Base-by-base conservation (phyloP, 2,888 invertebrate genomes). In the Acleris sparsana region DNA sequence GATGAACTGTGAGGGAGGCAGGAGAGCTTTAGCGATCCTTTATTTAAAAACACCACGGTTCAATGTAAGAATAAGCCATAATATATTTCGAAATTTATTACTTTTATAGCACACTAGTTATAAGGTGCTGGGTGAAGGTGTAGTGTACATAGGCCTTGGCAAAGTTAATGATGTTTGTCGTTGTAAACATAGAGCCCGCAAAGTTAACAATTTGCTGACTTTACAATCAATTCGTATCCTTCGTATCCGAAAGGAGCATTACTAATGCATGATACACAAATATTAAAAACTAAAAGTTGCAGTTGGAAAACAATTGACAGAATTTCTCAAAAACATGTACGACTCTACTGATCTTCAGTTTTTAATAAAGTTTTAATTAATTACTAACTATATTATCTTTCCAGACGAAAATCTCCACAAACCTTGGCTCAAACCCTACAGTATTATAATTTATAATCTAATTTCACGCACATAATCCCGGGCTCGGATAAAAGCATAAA, bases 1-100 rank as follows among this genome's bases (percentile, higher is more conserved):
- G 69, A 70, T 72, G 73, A 75, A 73, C 70, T 75, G 75, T 70
- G 75, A 75, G 77, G 78, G 80, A 77, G 74, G 75, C 72, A 69
- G 70, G 72, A 76, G 29, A 48, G 33, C 18, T 52, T n/a, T n/a
- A 20, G 20, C 20, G 62, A 62, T 62, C 66, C 61, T 18, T 56
- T 61, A 65, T 65, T 65, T 51, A 43, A 65, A 53, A 25, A 29
- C n/a, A 44, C 13, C 11, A 53, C 22, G 39, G 13, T 43, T 51
- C 22, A 46, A 29, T 20, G 18, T n/a, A 13, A 33, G 20, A 18
- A 18, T 11, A 49, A 49, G 13, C 49, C 20, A 20, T 18, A 17
- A 0, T 22, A 1, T 17, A 46, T 46, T 33, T 53, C n/a, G 13
- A 43, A 46, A 63, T 22, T 29, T 44, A 17, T 29, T 17, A 39